Percentiles rank a stretch among this genome's conserved stretches.
phyloP scores from a whole-genome alignment of 2,797 vertebrate genomes.

The Betta splendens region DNA sequence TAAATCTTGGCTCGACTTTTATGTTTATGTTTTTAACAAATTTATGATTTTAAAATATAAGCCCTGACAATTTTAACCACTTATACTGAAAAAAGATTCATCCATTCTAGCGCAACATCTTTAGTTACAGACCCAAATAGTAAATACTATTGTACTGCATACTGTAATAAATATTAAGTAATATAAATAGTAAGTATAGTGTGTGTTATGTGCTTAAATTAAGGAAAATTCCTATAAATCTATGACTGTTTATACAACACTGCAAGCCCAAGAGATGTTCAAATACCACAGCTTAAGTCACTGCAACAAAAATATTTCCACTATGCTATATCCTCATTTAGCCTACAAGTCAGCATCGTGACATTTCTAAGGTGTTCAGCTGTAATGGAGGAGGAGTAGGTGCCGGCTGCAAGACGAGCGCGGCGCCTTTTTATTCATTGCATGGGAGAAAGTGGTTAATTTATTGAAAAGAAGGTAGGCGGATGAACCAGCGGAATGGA shows the following conservation, averaged over 20 bases:
- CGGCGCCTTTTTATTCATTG: conserved; percentile 74
- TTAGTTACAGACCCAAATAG: no score
- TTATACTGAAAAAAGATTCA: no score
- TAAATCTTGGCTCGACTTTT: no score
- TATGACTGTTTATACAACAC: conserved; percentile 48
- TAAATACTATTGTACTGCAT: no score
- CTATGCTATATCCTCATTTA: conserved; percentile 72
- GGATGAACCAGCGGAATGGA: conserved; percentile 79
- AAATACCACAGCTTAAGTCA: conserved; percentile 62
- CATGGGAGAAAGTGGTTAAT: conserved; percentile 81
- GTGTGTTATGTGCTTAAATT: conserved; percentile 22
- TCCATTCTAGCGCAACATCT: no score
- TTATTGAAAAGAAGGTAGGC: conserved; percentile 83
- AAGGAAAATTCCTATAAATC: no score
- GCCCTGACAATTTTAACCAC: no score
- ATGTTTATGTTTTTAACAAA: no score
- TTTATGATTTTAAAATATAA: no score
- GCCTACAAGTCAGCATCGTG: conserved; percentile 62
- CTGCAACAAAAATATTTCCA: conserved; percentile 64
- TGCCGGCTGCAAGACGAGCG: conserved; percentile 60
- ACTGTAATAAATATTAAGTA: no score
- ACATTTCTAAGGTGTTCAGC: conserved; percentile 74
- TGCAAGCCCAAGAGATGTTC: conserved; percentile 48
- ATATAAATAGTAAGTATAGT: no score
- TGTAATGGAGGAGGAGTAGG: conserved; percentile 80